Evolutionary conservation across 92 coral and sea anemone species (phyloP).

Genomic region (Phenganax subtilis): DNA sequence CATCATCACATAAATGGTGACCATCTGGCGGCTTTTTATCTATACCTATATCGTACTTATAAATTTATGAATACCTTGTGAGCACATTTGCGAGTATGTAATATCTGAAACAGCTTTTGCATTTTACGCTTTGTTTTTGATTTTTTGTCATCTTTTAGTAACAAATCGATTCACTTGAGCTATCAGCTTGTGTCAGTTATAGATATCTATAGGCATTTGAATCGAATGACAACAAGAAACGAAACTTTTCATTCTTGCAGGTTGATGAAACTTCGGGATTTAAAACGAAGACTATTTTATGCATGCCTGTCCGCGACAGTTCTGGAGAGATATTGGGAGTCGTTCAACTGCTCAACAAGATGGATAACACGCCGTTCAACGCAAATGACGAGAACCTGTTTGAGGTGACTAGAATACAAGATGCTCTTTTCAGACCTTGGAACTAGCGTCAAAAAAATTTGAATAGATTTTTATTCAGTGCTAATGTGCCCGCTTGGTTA

Average conservation of each 20-base stretch:
- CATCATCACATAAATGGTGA: too few species aligned
- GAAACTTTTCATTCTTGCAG: conserved; percentile 33
- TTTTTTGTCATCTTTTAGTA: too few species aligned
- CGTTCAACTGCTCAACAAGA: conserved; percentile 91
- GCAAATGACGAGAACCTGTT: conserved; percentile 89
- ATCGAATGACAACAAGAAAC: neutral
- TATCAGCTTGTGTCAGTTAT: too few species aligned
- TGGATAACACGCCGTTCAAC: conserved; percentile 89
- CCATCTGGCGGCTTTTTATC: too few species aligned
- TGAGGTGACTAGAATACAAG: conserved; percentile 57
- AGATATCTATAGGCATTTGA: neutral
- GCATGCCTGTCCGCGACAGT: conserved; percentile 96
- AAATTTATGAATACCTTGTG: too few species aligned
- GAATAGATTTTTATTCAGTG: too few species aligned
- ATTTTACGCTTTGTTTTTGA: too few species aligned
- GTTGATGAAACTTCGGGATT: conserved; percentile 97
- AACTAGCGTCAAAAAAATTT: neutral
- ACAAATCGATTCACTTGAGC: too few species aligned
- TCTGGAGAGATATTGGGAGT: conserved; percentile 93
- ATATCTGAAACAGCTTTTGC: too few species aligned
- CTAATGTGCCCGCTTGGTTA: too few species aligned
- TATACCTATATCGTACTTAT: too few species aligned
- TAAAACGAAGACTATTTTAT: conserved; percentile 77
- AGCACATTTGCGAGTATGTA: too few species aligned
- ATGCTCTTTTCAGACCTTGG: neutral